phyloP scores from a whole-genome alignment of 2,113 vertebrate genomes.

The Formicarius rufipectus region DNA sequence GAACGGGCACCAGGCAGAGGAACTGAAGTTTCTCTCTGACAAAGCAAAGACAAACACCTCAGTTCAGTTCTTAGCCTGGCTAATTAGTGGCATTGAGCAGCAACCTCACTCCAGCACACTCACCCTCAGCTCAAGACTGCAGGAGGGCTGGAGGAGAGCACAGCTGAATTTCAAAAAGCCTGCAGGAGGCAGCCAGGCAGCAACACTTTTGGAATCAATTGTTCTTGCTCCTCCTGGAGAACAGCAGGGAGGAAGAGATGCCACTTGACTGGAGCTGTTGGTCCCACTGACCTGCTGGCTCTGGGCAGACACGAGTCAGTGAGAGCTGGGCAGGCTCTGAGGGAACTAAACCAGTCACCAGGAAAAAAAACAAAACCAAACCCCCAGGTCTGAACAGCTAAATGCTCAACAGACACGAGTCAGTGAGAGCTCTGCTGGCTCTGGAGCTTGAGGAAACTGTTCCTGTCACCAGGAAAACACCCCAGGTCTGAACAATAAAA shows the following conservation, averaged over 20 bases:
- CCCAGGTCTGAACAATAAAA: background rate
- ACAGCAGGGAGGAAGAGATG: background rate
- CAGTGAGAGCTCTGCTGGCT: background rate
- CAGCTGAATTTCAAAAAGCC: conserved; percentile 11
- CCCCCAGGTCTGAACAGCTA: background rate
- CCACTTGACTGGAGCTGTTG: background rate
- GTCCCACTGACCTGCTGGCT: background rate
- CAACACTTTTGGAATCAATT: background rate
- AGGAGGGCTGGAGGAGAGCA: background rate
- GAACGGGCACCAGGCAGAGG: background rate
- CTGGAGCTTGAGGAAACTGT: background rate
- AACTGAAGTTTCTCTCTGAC: background rate
- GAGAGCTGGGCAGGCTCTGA: background rate
- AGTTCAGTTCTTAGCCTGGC: background rate
- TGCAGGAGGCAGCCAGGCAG: conserved; percentile 22
- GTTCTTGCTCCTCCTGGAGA: background rate
- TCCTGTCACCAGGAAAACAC: background rate
- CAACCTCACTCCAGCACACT: background rate
- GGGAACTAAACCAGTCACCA: background rate
- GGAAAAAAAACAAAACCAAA: background rate
- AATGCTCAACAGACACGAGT: background rate
- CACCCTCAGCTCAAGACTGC: background rate
- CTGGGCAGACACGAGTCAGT: background rate
- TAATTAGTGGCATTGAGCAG: background rate
- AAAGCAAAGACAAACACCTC: background rate